A percentile compares a stretch with the other conserved stretches of the same genome.
phyloP scores from a whole-genome alignment of 30 jellyfish, hydroid and myxozoan species.

The Haliclystus octoradiatus region DNA sequence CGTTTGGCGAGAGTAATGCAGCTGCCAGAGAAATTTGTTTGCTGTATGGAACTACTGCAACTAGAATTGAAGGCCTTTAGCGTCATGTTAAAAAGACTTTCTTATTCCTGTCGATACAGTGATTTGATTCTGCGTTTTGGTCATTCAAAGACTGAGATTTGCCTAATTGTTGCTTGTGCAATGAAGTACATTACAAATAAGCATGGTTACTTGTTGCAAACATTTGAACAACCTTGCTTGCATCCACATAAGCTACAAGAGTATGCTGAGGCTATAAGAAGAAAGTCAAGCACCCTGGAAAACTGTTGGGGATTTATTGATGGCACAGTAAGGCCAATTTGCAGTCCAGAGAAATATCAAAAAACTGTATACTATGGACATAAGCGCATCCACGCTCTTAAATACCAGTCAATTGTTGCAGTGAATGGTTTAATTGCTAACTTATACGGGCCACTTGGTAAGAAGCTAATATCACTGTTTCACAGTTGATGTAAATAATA shows the following conservation, averaged over 20 bases:
- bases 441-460: slow-evolving; percentile 47
- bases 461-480: background rate
- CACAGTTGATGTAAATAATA: too few relatives aligned
- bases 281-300: slow-evolving; percentile 22
- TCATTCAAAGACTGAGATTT: slow-evolving; percentile 12
- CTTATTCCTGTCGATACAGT: slow-evolving; percentile 32
- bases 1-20: slow-evolving; percentile 20
- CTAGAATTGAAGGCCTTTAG: too few relatives aligned
- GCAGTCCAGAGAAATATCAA: slow-evolving; percentile 56
- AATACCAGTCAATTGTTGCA: slow-evolving; percentile 54
- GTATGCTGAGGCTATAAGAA: slow-evolving; percentile 18
- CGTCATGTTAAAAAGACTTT: slow-evolving; percentile 9
- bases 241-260: slow-evolving; percentile 24
- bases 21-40: slow-evolving; percentile 17
- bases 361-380: slow-evolving; percentile 69
- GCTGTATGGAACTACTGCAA: too few relatives aligned
- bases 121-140: slow-evolving; percentile 37
- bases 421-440: slow-evolving; percentile 62
- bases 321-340: slow-evolving; percentile 78
- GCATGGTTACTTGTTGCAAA: slow-evolving; percentile 14
- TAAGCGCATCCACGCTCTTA: slow-evolving; percentile 63
- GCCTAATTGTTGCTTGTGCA: slow-evolving; percentile 7
- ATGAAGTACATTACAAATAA: slow-evolving; percentile 3
- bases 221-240: slow-evolving; percentile 30
- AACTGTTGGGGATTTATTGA: slow-evolving; percentile 34